Evolutionary conservation across 2,113 vertebrate genomes (phyloP), one percentile per base, ranked within the genome.

Genomic region (Mystacornis crossleyi): DNA sequence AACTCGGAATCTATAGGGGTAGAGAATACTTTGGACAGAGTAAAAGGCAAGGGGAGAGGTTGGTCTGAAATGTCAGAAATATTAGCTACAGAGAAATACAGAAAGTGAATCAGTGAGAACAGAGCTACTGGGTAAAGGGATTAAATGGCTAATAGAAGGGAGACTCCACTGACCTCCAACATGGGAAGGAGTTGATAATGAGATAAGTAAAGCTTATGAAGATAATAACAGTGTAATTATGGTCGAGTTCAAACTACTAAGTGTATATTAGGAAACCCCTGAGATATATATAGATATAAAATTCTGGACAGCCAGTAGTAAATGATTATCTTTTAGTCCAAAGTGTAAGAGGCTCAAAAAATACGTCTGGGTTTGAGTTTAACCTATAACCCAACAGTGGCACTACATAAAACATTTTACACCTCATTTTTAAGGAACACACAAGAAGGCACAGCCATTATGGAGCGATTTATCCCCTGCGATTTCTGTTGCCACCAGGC

Each of bases 81-180:
- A 95, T 97, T 96, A 98, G 93, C 96, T 90, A 85, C 89, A 95
- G 93, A 98, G 93, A 96, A 97, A 82, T 88, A 81, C 51, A 95
- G 96, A 95, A 94, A 98, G 96, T 93, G 97, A 97, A 98, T 98
- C 97, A 97, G 97, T 98, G 97, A 93, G 95, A 91, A 94, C 23
- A 78, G 93, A 97, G 97, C 95, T 97, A 92, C 86, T 95, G 97
- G 97, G 97, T 94, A 98, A 97, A 98, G 96, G 96, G 97, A 98
- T 98, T 98, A 98, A 98, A 97, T 98, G 95, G 96, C 97, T 98
- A 98, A 98, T 98, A 98, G 98, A 97, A 97, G 97, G 97, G 97
- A 95, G 96, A 97, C 70, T 79, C 95, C 81, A 50, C 96, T 98
- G 98, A 98, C 98, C 98, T 98, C 97, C 97, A 98, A 93, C 96